phyloP scores from a whole-genome alignment of 2,797 vertebrate species.

The Falco concolor region DNA sequence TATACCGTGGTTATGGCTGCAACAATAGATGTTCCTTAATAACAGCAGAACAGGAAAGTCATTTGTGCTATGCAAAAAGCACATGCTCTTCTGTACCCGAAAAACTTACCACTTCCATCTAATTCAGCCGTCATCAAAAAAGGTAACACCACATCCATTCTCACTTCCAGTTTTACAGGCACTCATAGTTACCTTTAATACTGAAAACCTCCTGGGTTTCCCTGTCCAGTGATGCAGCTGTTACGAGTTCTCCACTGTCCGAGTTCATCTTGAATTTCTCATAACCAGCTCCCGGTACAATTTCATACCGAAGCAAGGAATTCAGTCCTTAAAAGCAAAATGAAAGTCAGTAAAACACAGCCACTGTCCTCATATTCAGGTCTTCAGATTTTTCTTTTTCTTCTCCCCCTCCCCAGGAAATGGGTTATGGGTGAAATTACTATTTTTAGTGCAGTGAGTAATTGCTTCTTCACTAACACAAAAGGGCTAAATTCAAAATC shows the following conservation, averaged over 20 bases:
- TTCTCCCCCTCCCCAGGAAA: background rate
- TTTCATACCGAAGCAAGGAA: slow-evolving; percentile 73
- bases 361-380: background rate
- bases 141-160: background rate
- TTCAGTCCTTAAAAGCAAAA: slow-evolving; percentile 72
- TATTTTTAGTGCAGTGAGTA: background rate
- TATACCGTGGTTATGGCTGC: background rate
- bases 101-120: background rate
- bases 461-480: background rate
- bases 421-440: background rate
- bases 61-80: background rate
- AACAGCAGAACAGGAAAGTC: background rate
- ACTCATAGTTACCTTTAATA: slow-evolving; percentile 79
- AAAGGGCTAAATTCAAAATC: background rate
- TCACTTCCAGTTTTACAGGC: background rate
- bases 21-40: background rate
- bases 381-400: background rate
- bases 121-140: background rate
- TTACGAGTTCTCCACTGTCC: slow-evolving; percentile 81
- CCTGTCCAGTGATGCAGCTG: slow-evolving; percentile 80
- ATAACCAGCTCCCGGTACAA: slow-evolving; percentile 81
- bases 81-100: background rate
- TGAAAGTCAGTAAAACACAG: background rate
- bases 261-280: slow-evolving; percentile 83
- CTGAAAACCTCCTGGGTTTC: slow-evolving; percentile 80